Percentiles rank a stretch among this genome's conserved stretches.
Evolutionary conservation across 1,140 invertebrate genomes (phyloP).

Genomic region (Drosophila navojoa): DNA sequence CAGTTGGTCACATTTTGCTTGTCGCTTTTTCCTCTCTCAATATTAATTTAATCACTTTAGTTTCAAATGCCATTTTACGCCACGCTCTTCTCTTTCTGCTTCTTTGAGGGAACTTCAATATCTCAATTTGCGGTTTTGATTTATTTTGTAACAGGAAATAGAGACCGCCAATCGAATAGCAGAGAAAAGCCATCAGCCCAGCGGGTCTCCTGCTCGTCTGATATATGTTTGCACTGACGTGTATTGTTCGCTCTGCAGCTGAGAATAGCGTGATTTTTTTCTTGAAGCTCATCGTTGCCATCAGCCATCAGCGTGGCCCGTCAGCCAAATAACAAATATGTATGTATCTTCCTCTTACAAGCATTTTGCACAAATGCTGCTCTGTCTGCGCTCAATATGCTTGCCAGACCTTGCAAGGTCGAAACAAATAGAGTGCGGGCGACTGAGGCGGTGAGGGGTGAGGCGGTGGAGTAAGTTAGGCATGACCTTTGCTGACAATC

Average conservation of each 20-base stretch:
- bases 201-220: conserved; percentile 22
- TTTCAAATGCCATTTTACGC: conserved; percentile 49
- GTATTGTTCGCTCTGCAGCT: conserved; percentile 69
- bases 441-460: not conserved
- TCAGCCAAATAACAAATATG: conserved; percentile 67
- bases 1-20: conserved; percentile 13
- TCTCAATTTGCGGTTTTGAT: conserved; percentile 44
- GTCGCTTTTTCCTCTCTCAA: conserved; percentile 30
- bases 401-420: conserved; percentile 46
- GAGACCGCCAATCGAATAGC: conserved; percentile 60
- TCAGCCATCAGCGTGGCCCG: conserved; percentile 35
- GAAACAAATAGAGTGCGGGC: not conserved
- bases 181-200: conserved; percentile 60
- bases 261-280: conserved; percentile 70
- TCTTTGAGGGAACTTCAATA: conserved; percentile 49
- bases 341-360: conserved; percentile 27
- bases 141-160: conserved; percentile 48
- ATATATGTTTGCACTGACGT: conserved; percentile 19
- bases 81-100: conserved; percentile 7
- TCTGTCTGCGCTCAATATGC: conserved; percentile 32
- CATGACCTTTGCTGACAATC: conserved; percentile 76
- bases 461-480: conserved; percentile 25
- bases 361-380: conserved; percentile 27
- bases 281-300: conserved; percentile 33
- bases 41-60: conserved; percentile 74